These are phyloP conservation scores for Manis crassicaudata DNA, from an alignment of 2,797 vertebrate species.

Conservation along the genomic window DNA sequence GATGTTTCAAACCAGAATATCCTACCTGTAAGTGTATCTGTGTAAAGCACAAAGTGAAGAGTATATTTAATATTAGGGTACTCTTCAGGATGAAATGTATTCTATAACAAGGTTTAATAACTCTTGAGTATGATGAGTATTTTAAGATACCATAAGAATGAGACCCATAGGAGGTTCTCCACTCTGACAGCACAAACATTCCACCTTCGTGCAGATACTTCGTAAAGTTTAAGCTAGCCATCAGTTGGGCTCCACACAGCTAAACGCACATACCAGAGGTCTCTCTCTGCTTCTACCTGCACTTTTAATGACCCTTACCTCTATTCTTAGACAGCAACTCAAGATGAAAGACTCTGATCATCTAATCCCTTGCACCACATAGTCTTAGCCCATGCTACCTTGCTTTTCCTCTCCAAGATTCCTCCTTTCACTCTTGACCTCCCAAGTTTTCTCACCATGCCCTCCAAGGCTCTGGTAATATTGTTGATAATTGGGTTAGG, in stretches of 20 bases:
- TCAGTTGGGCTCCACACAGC: neutral
- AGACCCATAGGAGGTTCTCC: neutral
- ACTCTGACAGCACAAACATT: neutral
- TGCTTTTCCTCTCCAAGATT: neutral
- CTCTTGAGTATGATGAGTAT: neutral
- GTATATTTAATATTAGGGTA: neutral
- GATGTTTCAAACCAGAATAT: neutral
- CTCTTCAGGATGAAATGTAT: neutral
- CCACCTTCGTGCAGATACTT: neutral
- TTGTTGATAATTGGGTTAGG: neutral
- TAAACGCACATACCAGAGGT: neutral
- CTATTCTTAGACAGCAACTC: neutral
- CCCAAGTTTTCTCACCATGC: neutral
- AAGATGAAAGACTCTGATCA: neutral
- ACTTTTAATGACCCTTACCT: neutral
- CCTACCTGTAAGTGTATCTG: neutral
- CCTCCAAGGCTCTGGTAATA: neutral
- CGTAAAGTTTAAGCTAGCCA: neutral
- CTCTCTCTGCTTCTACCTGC: neutral
- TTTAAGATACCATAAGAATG: neutral
- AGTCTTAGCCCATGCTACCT: neutral
- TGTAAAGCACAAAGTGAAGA: neutral
- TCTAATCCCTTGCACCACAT: neutral
- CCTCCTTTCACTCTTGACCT: neutral
- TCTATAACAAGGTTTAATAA: neutral